phyloP scores from a whole-genome alignment of 2,113 vertebrate genomes.

The Mixornis gularis region DNA sequence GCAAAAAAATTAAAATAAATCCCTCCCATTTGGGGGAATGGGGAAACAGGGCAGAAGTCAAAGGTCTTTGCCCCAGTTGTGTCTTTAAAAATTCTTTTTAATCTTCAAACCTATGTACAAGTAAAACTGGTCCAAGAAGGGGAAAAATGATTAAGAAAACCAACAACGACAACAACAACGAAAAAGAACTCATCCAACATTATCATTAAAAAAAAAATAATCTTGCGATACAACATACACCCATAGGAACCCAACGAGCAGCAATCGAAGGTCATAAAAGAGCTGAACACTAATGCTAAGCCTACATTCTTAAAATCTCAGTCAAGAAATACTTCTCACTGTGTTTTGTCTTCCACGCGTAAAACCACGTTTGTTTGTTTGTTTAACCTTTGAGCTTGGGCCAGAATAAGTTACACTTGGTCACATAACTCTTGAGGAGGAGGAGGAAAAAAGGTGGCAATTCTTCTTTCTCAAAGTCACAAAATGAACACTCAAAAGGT shows the following conservation, averaged over 20 bases:
- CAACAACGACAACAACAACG: constrained; percentile 47
- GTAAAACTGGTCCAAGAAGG: constrained; percentile 69
- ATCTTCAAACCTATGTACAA: constrained; percentile 85
- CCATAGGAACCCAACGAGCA: constrained; percentile 86
- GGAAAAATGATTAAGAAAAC: constrained; percentile 39
- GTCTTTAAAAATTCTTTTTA: constrained; percentile 59
- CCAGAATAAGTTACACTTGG: constrained; percentile 75
- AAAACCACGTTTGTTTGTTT: constrained; percentile 21
- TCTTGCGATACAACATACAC: constrained; percentile 79
- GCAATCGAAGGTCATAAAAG: constrained; percentile 83
- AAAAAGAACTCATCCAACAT: constrained; percentile 60
- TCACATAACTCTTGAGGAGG: constrained; percentile 74
- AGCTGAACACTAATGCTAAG: constrained; percentile 84
- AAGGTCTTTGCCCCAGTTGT: constrained; percentile 57
- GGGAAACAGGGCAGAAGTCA: constrained; percentile 69
- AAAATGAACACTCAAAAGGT: constrained; percentile 58
- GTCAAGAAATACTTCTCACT: constrained; percentile 70
- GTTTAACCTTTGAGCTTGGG: constrained; percentile 68
- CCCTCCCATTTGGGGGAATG: constrained; percentile 74
- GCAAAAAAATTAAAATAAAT: constrained; percentile 15
- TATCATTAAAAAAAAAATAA: constrained; percentile 49
- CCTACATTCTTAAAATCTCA: constrained; percentile 91
- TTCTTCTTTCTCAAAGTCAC: constrained; percentile 51
- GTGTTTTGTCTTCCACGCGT: constrained; percentile 66
- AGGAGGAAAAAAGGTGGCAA: constrained; percentile 57